phyloP scores from a whole-genome alignment of 2,888 invertebrate genomes.

The Electrophaes corylata region DNA sequence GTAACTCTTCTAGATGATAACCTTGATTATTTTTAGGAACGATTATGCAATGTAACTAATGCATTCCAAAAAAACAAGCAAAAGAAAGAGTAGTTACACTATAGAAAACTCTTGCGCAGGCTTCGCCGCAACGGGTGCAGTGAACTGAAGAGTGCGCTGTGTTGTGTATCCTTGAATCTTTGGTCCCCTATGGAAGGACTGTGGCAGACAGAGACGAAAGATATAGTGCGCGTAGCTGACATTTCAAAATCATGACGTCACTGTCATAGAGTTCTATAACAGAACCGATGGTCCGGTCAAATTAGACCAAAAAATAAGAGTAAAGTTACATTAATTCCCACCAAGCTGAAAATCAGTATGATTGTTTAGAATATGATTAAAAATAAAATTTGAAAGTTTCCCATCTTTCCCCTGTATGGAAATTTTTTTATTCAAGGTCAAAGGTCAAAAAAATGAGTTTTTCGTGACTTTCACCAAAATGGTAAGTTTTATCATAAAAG shows the following conservation, averaged over 20 bases:
- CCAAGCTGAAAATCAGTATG: no score
- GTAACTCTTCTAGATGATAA: no score
- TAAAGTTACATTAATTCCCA: no score
- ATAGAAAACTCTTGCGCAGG: conserved; percentile 46
- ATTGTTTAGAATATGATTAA: no score
- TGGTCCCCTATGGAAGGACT: conserved; percentile 66
- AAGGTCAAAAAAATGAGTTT: no score
- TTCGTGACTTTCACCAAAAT: no score
- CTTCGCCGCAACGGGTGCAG: conserved; percentile 69
- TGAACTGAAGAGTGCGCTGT: conserved; percentile 74
- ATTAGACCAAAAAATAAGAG: no score
- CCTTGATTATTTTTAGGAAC: not conserved
- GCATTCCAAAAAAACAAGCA: conserved; percentile 8
- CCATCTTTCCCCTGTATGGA: no score
- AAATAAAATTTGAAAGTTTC: no score
- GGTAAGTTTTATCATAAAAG: no score
- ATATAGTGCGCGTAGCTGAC: conserved; percentile 58
- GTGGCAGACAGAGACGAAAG: conserved; percentile 58
- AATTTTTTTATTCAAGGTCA: no score
- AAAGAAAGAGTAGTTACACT: conserved; percentile 34
- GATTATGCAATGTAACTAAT: not conserved
- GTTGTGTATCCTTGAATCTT: conserved; percentile 71
- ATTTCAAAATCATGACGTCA: conserved; percentile 73
- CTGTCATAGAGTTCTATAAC: conserved; percentile 41
- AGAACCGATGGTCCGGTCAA: no score